Evolutionary conservation across 2,113 vertebrate genomes (phyloP), one percentile per base, ranked within the genome.

Genomic region (Bubalus kerabau): DNA sequence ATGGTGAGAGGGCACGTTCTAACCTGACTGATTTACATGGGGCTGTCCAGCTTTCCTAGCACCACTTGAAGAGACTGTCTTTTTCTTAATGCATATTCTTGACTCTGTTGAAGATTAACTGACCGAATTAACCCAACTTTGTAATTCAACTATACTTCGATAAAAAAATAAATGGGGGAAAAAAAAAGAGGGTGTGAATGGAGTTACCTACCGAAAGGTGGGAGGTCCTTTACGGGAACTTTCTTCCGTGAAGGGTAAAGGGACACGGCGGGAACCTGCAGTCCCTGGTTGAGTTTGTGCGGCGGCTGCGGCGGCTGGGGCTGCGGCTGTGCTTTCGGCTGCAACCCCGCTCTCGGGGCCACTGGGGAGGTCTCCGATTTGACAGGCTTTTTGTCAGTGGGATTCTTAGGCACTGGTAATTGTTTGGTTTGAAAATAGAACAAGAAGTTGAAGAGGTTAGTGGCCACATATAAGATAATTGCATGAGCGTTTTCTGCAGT

Each of bases 211-310:
- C 99, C 99, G 0, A 99, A 99, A 2, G 99, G 99, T 0, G 99
- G 99, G 62, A 99, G 99, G 89, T 99, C 99, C 98, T 99, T 99
- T 67, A 99, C 99, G 0, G 99, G 99, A 43, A 99, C 99, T 98
- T 99, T 99, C 99, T 99, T 99, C 46, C 99, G 99, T 26, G 99
- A 99, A 4, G 99, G 99, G 97, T 99, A 99, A 3, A 99, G 99
- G 91, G 99, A 99, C 85, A 99, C 99, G 0, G 99, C 99, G 0
- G 99, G 99, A n/a, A 99, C 99, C 98, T 99, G 99, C 52, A 99
- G 96, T 0, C 99, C 99, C 98, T 99, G 99, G 98, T 98, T 99
- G 95, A 86, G 98, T 98, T 99, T 99, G 82, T 99, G 99, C 3
- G 99, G 36, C 8, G 98, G 97, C 11, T 48, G 98, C 36, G 97